Evolutionary conservation across 2,113 vertebrate species (phyloP), one percentile per base, ranked within the genome.

Genomic region (Damaliscus lunatus): DNA sequence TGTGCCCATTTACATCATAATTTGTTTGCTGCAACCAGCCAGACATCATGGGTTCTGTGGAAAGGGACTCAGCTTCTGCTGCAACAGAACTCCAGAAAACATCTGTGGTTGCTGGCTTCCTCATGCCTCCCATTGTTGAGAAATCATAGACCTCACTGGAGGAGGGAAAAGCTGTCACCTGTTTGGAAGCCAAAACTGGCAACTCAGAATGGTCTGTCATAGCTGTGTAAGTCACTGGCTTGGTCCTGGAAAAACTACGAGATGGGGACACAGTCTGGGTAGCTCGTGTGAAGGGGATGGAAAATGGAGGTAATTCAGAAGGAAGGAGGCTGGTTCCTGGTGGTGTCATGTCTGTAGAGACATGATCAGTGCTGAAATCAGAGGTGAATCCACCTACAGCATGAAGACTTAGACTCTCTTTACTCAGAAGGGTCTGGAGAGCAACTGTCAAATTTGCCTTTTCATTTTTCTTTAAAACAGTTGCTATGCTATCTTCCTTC

Each of bases 11-110:
- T 95, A 91, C 50, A 97, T 83, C 60, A 60, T 97, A 57, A 97
- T 93, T 83, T 40, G 86, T 96, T 98, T 94, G 97, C 78, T 96
- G 98, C 31, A 90, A 93, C 33, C 95, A 85, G 83, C 33, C 96
- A 97, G 98, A 96, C 86, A 96, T 7, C 8, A n/a, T 48, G 0
- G 9, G 95, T 67, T 94, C 48, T 40, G 29, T 93, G 89, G 84
- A 36, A 46, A 15, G n/a, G 31, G 90, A 81, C 16, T 84, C 78
- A 0, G 92, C 88, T 98, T 94, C 97, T 86, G 92, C 3, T 6
- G 43, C 53, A 97, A 91, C 96, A 97, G 33, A 81, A 96, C 59
- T 97, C 90, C 94, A 50, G 97, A 77, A 53, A 98, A 88, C 84
- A 97, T 97, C 94, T 98, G 96, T 43, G 96, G 43, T 74, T 78